phyloP scores from a whole-genome alignment of 2,113 vertebrate species.

The Pachyramphus minor region DNA sequence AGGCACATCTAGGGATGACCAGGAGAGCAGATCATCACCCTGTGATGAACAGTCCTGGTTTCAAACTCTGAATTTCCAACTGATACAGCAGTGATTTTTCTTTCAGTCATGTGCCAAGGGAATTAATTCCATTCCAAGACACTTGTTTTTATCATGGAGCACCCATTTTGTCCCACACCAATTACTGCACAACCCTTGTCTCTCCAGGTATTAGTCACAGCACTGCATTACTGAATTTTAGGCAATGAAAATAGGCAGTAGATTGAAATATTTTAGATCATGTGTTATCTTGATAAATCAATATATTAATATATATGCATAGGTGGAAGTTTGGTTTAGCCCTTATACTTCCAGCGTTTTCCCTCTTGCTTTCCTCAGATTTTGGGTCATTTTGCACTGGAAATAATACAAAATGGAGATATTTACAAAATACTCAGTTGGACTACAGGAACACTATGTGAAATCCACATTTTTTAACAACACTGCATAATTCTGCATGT shows the following conservation, averaged over 20 bases:
- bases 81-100: not conserved
- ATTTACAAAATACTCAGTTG: not conserved
- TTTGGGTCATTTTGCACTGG: not conserved
- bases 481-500: not conserved
- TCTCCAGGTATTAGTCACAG: not conserved
- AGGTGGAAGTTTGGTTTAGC: not conserved
- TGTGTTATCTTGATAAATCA: not conserved
- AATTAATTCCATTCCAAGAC: not conserved
- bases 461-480: not conserved
- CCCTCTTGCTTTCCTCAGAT: not conserved
- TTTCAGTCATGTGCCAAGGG: accelerated
- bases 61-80: not conserved
- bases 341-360: not conserved
- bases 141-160: not conserved
- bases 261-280: not conserved
- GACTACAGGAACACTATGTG: not conserved
- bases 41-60: not conserved
- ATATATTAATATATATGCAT: accelerated
- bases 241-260: not conserved
- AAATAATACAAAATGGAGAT: not conserved
- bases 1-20: not conserved
- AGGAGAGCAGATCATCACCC: not conserved
- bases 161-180: not conserved
- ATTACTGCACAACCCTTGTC: not conserved
- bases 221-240: not conserved